These are phyloP conservation scores for Potorous gilbertii DNA, from an alignment of 2,797 vertebrate species.

Conservation along the genomic window DNA sequence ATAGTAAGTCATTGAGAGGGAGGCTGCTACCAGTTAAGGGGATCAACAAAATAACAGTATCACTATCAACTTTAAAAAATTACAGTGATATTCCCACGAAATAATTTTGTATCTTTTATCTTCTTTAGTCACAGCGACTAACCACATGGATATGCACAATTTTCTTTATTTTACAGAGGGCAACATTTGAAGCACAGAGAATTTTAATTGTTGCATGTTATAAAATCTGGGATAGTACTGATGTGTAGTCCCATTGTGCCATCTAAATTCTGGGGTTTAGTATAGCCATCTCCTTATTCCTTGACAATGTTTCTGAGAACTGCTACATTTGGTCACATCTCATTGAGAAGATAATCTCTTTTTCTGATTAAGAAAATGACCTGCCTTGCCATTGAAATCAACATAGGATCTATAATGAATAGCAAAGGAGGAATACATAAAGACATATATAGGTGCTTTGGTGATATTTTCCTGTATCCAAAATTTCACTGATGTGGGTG, in stretches of 20 bases:
- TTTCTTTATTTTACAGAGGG: conserved; percentile 21
- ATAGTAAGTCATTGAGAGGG: not conserved
- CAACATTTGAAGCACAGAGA: conserved; percentile 8
- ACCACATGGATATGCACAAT: not conserved
- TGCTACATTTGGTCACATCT: not conserved
- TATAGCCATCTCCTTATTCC: not conserved
- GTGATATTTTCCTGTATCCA: not conserved
- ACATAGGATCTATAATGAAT: not conserved
- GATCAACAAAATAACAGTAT: not conserved
- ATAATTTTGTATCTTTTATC: conserved; percentile 25
- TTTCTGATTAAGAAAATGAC: not conserved
- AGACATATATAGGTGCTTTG: not conserved
- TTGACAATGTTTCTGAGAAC: not conserved
- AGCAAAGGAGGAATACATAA: not conserved
- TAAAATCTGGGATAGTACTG: not conserved
- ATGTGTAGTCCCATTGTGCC: too few relatives aligned
- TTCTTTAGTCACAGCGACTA: not conserved
- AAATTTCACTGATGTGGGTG: too few relatives aligned
- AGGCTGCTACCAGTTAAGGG: not conserved
- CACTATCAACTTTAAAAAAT: conserved; percentile 8
- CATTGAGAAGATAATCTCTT: not conserved
- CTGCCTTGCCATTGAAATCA: conserved; percentile 5
- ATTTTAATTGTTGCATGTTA: not conserved
- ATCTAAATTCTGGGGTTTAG: too few relatives aligned
- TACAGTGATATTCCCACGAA: not conserved